These are phyloP conservation scores for Brachypodius melanocephalos DNA, from an alignment of 2,113 vertebrate genomes.

Conservation along the genomic window DNA sequence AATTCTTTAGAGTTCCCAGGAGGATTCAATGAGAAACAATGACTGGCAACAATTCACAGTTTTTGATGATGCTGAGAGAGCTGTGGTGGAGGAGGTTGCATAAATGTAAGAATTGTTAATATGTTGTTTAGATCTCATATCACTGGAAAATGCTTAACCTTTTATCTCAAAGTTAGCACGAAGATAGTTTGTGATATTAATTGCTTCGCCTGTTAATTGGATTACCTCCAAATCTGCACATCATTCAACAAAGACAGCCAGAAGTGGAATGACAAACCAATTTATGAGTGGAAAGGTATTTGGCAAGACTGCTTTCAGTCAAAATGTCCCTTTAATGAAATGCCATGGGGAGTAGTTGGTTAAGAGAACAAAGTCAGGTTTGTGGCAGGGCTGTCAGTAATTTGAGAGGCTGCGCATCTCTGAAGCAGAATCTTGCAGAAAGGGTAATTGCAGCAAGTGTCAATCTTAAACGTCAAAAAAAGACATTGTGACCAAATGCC, in stretches of 20 bases:
- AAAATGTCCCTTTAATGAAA: slow-evolving; percentile 70
- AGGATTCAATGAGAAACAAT: background rate
- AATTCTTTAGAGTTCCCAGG: background rate
- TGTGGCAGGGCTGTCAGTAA: slow-evolving; percentile 68
- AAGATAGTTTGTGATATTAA: background rate
- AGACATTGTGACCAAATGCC: slow-evolving; percentile 58
- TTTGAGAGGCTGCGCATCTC: slow-evolving; percentile 63
- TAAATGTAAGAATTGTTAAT: background rate
- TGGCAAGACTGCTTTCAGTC: slow-evolving; percentile 58
- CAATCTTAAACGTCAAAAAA: slow-evolving; percentile 62
- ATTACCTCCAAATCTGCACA: slow-evolving; percentile 31
- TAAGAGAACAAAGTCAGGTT: slow-evolving; percentile 74
- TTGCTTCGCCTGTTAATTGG: slow-evolving; percentile 24
- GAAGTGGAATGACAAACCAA: slow-evolving; percentile 44
- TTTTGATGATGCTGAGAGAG: background rate
- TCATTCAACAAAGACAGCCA: slow-evolving; percentile 16
- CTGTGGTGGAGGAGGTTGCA: background rate
- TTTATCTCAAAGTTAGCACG: slow-evolving; percentile 5
- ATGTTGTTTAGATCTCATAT: background rate
- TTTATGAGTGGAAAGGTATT: slow-evolving; percentile 62
- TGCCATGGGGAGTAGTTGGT: slow-evolving; percentile 65
- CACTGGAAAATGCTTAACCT: background rate
- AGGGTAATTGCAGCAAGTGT: slow-evolving; percentile 70
- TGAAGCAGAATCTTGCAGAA: slow-evolving; percentile 59
- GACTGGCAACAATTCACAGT: background rate